These are phyloP conservation scores for Leptopilina clavipes DNA, from an alignment of 1,140 invertebrate species.

Conservation along the genomic window DNA sequence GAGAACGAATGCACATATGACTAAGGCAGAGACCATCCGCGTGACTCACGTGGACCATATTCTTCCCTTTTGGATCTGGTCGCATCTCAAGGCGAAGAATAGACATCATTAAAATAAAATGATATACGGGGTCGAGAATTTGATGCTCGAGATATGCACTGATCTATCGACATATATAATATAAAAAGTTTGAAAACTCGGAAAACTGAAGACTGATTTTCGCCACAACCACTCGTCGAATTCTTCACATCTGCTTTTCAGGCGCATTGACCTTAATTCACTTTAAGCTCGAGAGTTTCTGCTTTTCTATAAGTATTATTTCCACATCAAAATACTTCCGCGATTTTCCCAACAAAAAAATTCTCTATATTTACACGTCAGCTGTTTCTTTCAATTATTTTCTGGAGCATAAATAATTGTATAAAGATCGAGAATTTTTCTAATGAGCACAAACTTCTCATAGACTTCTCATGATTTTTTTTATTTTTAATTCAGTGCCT, in stretches of 20 bases:
- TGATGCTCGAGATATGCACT: conserved; percentile 31
- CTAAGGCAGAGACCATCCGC: conserved; percentile 52
- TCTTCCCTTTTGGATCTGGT: conserved; percentile 17
- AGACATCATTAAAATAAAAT: conserved; percentile 54
- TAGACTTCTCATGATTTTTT: not conserved
- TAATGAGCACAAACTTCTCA: not conserved
- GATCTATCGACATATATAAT: not conserved
- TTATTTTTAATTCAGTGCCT: not conserved
- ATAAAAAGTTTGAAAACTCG: conserved; percentile 1
- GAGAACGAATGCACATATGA: conserved; percentile 31
- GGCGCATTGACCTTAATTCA: conserved; percentile 21
- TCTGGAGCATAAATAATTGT: not conserved
- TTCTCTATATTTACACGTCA: not conserved
- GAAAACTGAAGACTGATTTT: conserved; percentile 27
- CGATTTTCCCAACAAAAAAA: not conserved
- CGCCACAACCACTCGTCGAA: conserved; percentile 14
- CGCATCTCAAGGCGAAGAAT: conserved; percentile 49
- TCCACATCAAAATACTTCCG: not conserved
- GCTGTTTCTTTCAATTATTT: not conserved
- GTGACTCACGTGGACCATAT: conserved; percentile 44
- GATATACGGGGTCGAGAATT: not conserved
- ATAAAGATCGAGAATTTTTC: not conserved
- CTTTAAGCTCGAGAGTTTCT: conserved; percentile 12
- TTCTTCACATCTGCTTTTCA: conserved; percentile 15
- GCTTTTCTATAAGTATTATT: conserved; percentile 20